Conservation (phyloP, 2,113 vertebrate species). For the Alligator mississippiensis region DNA sequence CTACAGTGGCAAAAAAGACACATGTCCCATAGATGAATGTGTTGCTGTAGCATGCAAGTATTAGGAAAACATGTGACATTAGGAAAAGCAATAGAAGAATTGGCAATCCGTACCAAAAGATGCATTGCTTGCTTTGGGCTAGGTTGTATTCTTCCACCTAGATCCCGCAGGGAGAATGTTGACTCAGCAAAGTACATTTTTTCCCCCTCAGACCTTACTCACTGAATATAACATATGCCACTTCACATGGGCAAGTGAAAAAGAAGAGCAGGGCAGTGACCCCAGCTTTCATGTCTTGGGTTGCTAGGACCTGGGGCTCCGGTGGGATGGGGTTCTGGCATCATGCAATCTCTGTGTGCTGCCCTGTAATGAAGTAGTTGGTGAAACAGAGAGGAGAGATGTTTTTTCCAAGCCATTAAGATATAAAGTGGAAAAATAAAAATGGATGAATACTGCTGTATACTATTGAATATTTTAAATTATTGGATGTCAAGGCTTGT, state of each 20-base stretch:
- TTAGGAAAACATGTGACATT: not conserved
- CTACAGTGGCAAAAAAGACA: not conserved
- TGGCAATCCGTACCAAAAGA: not conserved
- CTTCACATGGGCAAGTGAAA: not conserved
- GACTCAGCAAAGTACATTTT: not conserved
- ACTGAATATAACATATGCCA: not conserved
- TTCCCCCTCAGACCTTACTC: not conserved
- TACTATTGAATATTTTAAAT: not conserved
- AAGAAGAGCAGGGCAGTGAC: not conserved
- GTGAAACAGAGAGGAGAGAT: rapidly evolving
- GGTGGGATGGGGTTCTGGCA: not conserved
- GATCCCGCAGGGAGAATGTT: not conserved
- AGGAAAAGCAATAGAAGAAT: not conserved
- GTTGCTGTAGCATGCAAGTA: not conserved
- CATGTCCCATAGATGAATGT: not conserved
- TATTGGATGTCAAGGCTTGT: not conserved
- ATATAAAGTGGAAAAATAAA: not conserved
- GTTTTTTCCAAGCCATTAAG: not conserved
- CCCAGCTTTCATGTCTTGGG: not conserved
- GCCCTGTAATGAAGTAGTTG: not conserved
- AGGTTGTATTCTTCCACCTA: not conserved
- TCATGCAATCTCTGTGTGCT: not conserved
- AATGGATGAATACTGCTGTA: not conserved
- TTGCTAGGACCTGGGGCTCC: not conserved
- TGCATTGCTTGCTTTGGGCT: not conserved